Evolutionary conservation across 2,113 vertebrate species (phyloP), one percentile per base, ranked within the genome.

Genomic region (Pagrus major): DNA sequence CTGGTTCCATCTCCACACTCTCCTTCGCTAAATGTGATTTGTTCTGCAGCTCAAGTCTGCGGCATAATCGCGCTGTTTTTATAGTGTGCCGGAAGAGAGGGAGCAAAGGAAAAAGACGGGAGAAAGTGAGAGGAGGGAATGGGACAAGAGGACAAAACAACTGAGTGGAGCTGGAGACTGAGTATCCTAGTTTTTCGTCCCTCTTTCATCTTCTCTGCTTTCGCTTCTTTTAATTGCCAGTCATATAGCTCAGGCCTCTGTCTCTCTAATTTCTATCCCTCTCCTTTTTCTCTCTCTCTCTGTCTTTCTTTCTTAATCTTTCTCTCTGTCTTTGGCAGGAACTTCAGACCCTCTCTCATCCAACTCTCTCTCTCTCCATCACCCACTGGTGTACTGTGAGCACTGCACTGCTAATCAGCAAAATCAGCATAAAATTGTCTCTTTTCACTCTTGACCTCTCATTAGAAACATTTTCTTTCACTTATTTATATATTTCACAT

Each of bases 41-140:
- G 92, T 93, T 93, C 93, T 93, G 93, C 91, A 90, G 92, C 92
- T 94, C 92, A 93, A 90, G 89, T 90, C 89, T 88, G 89, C 81
- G 35, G 88, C 88, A 91, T 89, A 93, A 93, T 94, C 89, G 61
- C 59, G 41, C 83, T 76, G 89, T 88, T 89, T 90, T 90, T 82
- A 76, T 86, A 70, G 84, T 56, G 68, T 67, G 88, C 72, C 4
- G 80, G 78, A 80, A 84, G 82, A 86, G 76, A 79, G 81, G 78
- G 71, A 80, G 86, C 25, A 80, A 68, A 70, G 75, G 61, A 44
- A 68, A n/a, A 73, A 42, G 78, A 74, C 52, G 27, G 27, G 20
- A 54, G 5, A 72, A 73, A 52, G 39, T 11, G 15, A 65, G 49
- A 65, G 33, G 58, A 77, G 56, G 33, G 64, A 85, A 81, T 60